Conservation (phyloP, 2,888 invertebrate species). For the Argyra leucocephala region DNA sequence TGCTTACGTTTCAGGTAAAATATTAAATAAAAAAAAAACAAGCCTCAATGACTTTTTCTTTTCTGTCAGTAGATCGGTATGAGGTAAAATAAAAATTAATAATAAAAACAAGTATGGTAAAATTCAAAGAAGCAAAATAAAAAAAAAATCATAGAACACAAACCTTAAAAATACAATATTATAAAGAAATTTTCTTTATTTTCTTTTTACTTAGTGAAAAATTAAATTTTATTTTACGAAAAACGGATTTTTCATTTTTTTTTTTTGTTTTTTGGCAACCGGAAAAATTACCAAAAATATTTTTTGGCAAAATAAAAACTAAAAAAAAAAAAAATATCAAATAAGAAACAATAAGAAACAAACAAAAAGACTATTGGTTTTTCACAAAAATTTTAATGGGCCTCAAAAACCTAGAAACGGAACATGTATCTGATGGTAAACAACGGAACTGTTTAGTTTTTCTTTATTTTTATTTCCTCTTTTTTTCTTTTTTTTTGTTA, state of each 20-base stretch:
- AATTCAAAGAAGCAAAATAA: not conserved
- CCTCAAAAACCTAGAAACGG: not conserved
- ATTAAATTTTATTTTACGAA: not conserved
- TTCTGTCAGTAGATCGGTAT: too few relatives aligned
- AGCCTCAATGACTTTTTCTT: too few relatives aligned
- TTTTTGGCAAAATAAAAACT: conserved; percentile 1
- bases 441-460: not conserved
- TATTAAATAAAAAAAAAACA: too few relatives aligned
- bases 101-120: not conserved
- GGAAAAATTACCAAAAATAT: conserved; percentile 6
- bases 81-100: not conserved
- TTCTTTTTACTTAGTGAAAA: not conserved
- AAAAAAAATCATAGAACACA: not conserved
- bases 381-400: not conserved
- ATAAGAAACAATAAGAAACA: not conserved
- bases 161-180: not conserved
- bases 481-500: too few relatives aligned
- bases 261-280: not conserved
- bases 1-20: not conserved
- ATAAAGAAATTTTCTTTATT: not conserved
- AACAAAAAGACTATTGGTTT: not conserved
- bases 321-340: not conserved
- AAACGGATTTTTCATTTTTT: not conserved
- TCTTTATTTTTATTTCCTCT: not conserved
- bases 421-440: not conserved